Conservation (phyloP, 1,140 invertebrate species). For the Drosophila tsacasi region DNA sequence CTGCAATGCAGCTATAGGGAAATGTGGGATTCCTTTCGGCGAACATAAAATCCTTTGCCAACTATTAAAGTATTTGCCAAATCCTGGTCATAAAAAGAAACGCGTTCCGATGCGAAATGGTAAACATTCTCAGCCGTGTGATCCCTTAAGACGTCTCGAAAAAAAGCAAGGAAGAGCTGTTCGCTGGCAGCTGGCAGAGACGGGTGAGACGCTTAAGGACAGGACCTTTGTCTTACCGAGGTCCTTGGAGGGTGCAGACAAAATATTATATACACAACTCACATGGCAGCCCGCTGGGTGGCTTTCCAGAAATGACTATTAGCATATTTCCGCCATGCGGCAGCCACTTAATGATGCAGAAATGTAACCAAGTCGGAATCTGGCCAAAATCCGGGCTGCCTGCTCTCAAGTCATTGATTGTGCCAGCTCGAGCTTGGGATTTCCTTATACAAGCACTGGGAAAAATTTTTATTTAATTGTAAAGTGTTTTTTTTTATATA, state of each 20-base stretch:
- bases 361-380: slow-evolving; percentile 59
- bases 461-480: not conserved
- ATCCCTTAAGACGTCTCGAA: slow-evolving; percentile 30
- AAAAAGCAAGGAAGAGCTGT: not conserved
- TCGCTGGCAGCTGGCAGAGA: not conserved
- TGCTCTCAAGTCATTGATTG: slow-evolving; percentile 67
- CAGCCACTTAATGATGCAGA: slow-evolving; percentile 76
- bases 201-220: slow-evolving; percentile 8
- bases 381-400: slow-evolving; percentile 50
- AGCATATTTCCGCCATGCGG: slow-evolving; percentile 71
- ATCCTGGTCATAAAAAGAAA: slow-evolving; percentile 39
- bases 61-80: slow-evolving; percentile 48
- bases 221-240: slow-evolving; percentile 25
- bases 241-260: slow-evolving; percentile 7
- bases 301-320: slow-evolving; percentile 48
- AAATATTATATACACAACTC: slow-evolving; percentile 39
- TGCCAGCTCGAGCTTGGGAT: slow-evolving; percentile 32
- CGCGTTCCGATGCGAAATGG: slow-evolving; percentile 32
- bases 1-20: slow-evolving; percentile 2
- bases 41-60: slow-evolving; percentile 31
- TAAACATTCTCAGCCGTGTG: slow-evolving; percentile 41
- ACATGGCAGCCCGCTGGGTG: slow-evolving; percentile 41
- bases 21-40: slow-evolving; percentile 2
- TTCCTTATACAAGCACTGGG: slow-evolving; percentile 3
- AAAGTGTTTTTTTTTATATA: not conserved